Percentiles rank a stretch among this genome's conserved stretches.
Conservation (phyloP, 2,113 vertebrate genomes). For the Regulus satrapa region DNA sequence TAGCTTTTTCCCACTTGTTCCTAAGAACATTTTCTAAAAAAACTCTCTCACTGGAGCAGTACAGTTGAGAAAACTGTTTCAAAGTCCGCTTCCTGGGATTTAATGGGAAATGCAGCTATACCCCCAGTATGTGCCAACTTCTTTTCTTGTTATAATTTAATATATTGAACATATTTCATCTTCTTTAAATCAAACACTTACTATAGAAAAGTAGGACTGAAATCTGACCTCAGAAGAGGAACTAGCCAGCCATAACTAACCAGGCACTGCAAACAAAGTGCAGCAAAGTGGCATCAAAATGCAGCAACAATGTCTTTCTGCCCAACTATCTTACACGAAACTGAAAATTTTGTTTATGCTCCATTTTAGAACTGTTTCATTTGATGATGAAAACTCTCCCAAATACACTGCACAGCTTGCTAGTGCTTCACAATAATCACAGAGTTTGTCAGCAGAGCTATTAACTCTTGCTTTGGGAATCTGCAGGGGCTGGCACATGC, state of each 20-base stretch:
- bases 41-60: neutral
- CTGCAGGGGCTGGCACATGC: neutral
- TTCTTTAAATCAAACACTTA: neutral
- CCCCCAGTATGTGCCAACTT: neutral
- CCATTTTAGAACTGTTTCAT: neutral
- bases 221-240: neutral
- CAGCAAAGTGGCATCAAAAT: neutral
- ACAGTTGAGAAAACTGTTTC: neutral
- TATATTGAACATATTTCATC: neutral
- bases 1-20: neutral
- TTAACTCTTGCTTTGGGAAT: neutral
- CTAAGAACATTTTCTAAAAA: neutral
- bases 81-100: neutral
- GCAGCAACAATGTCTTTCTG: neutral
- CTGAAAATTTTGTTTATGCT: neutral
- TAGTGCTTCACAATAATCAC: neutral
- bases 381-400: neutral
- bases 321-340: neutral
- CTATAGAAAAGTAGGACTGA: neutral
- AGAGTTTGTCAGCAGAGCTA: conserved; percentile 16
- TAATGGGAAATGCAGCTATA: neutral
- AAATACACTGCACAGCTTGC: neutral
- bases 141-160: neutral
- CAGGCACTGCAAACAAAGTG: neutral
- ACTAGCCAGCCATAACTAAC: neutral